Percentiles rank a stretch among this genome's conserved stretches.
These are phyloP conservation scores for Oncorhynchus clarkii DNA, from an alignment of 2,113 vertebrate species.

Conservation along the genomic window DNA sequence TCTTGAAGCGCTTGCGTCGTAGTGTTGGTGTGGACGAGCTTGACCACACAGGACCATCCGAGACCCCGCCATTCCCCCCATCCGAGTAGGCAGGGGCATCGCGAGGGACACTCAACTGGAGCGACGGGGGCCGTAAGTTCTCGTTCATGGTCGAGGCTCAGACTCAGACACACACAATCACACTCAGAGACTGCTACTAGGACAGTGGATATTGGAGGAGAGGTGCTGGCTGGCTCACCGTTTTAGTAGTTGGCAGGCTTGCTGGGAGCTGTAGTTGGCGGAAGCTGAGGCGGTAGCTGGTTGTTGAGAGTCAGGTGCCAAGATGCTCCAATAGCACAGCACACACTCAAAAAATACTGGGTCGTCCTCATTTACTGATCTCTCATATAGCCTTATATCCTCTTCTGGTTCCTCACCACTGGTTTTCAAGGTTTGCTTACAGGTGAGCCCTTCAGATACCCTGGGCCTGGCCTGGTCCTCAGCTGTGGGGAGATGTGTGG, in stretches of 20 bases:
- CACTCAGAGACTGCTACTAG: neutral
- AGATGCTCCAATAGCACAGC: neutral
- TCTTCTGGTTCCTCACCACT: conserved; percentile 15
- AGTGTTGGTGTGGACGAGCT: conserved; percentile 89
- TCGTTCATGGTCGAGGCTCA: conserved; percentile 81
- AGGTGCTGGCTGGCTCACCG: neutral
- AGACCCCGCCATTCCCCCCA: conserved; percentile 52
- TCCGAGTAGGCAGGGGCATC: conserved; percentile 71
- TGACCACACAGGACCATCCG: conserved; percentile 75
- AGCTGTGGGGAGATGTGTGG: neutral
- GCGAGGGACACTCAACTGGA: conserved; percentile 80
- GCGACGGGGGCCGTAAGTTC: conserved; percentile 83
- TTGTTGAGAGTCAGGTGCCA: neutral
- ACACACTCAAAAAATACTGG: neutral
- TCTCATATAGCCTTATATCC: conserved; percentile 20
- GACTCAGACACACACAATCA: neutral
- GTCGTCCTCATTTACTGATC: conserved; percentile 5
- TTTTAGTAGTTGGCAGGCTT: neutral
- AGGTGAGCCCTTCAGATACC: conserved; percentile 42
- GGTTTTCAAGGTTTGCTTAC: conserved; percentile 16
- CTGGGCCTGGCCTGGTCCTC: conserved; percentile 33
- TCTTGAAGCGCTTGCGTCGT: conserved; percentile 89
- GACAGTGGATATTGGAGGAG: neutral
- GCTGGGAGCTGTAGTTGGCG: neutral
- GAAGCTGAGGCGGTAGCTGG: neutral